These are phyloP conservation scores for Trididemnum nubilum DNA, from an alignment of 23 tunicate genomes.

Conservation along the genomic window DNA sequence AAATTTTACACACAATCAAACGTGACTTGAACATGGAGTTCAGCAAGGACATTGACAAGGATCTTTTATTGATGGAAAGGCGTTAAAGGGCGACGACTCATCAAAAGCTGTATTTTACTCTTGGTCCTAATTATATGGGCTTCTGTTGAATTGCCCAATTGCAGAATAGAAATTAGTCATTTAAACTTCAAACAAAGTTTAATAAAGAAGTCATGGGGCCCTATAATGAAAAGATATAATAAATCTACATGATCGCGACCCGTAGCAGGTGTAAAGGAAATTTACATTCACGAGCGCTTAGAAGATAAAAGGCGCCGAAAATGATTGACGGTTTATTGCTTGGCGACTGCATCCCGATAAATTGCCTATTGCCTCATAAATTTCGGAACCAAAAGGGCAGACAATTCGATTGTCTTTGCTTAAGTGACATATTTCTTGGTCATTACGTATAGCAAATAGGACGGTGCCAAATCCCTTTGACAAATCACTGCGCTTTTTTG, in stretches of 20 bases:
- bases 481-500: slow-evolving; percentile 68
- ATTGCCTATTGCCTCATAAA: slow-evolving; percentile 42
- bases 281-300: slow-evolving; percentile 18
- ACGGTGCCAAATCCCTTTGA: slow-evolving; percentile 68
- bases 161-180: slow-evolving; percentile 8
- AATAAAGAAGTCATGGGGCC: slow-evolving; percentile 6
- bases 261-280: slow-evolving; percentile 65
- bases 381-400: slow-evolving; percentile 25
- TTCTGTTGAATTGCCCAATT: neutral
- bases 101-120: no score
- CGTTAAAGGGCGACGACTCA: no score
- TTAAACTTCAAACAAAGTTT: slow-evolving; percentile 43
- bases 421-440: slow-evolving; percentile 28
- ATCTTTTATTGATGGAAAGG: no score
- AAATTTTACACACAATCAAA: no score
- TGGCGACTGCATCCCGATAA: slow-evolving; percentile 36
- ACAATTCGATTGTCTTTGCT: slow-evolving; percentile 33
- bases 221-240: slow-evolving; percentile 36
- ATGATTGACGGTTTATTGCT: slow-evolving; percentile 68
- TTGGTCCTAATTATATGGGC: neutral
- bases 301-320: slow-evolving; percentile 49
- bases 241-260: slow-evolving; percentile 20
- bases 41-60: no score
- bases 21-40: no score
- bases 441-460: slow-evolving; percentile 66